Conservation (phyloP, 1,140 invertebrate species). For the Pogonomyrmex barbatus region DNA sequence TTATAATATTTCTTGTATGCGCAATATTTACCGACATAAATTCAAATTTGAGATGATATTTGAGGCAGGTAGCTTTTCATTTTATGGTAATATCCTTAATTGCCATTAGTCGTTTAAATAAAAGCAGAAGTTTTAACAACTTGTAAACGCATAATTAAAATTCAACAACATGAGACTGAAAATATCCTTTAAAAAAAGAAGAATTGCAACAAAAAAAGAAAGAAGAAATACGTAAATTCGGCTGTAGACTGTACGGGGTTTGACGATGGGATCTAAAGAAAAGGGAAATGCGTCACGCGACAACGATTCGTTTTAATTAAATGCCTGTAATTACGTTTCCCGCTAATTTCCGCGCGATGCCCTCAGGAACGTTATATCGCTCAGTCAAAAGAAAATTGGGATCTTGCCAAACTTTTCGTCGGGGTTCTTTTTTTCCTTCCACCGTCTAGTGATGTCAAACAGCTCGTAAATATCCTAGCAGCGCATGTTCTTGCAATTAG, state of each 20-base stretch:
- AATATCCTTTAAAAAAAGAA: conserved; percentile 64
- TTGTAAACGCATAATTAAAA: conserved; percentile 69
- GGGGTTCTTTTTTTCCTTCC: conserved; percentile 57
- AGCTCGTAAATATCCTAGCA: conserved; percentile 23
- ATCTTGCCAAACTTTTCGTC: conserved; percentile 71
- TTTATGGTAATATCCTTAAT: neutral
- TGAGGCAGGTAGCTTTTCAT: neutral
- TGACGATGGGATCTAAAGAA: conserved; percentile 20
- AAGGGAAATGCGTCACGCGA: conserved; percentile 57
- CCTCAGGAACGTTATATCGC: conserved; percentile 64
- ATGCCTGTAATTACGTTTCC: conserved; percentile 82
- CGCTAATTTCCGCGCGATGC: conserved; percentile 79
- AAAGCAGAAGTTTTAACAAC: neutral
- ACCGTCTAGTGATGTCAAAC: conserved; percentile 72
- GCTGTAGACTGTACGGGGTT: conserved; percentile 57
- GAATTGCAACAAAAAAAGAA: neutral
- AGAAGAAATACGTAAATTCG: conserved; percentile 70
- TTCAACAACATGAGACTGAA: conserved; percentile 42
- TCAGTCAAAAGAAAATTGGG: conserved; percentile 74
- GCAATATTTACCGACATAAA: conserved; percentile 17
- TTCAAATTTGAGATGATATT: conserved; percentile 29
- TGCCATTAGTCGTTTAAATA: conserved; percentile 5
- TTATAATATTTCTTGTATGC: neutral
- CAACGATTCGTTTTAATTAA: conserved; percentile 81
- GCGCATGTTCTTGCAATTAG: neutral